Evolutionary conservation across 2,888 invertebrate genomes (phyloP), one percentile per base, ranked within the genome.

Genomic region (Apotomis betuletana): DNA sequence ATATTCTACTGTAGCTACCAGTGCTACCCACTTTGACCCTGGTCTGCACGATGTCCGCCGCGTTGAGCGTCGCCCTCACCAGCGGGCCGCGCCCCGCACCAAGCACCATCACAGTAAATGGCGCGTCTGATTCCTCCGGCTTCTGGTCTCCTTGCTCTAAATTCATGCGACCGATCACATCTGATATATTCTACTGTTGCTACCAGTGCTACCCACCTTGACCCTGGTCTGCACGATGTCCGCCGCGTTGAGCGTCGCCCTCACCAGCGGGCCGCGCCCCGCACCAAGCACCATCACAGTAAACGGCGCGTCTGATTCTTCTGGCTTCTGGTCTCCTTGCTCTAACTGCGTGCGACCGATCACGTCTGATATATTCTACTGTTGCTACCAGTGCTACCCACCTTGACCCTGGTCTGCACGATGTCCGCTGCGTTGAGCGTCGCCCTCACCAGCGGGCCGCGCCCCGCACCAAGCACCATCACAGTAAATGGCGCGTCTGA

Each of bases 61-160:
- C 99, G 86, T 96, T 96, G 3, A 99, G 88, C 63, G 97, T 95
- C n/a, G 98, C 97, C 79, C 15, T 98, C 27, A 99, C 98, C 67
- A 99, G 90, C 0, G 99, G 99, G 0, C 99, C 99, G 81, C 99
- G 94, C 0, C 99, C 99, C 59, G 98, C 99, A 10, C 98, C 98
- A 46, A 99, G 95, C 10, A 99, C 96, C 97, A 98, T 98, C 27
- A 98, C 94, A 68, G 96, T 92, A 10, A 94, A 84, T 12, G 85
- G 83, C 74, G 70, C 76, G 67, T 68, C 75, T 60, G 38, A 46
- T 41, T 58, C 76, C 73, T 65, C 73, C 1, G 38, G 10, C 10
- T 41, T 69, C 54, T 59, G 9, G 46, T 72, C 70, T 8, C 62
- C 81, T 54, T 82, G 79, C 51, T 79, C 81, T n/a, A 76, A 65